Percentiles rank a stretch among this genome's conserved stretches.
phyloP scores from a whole-genome alignment of 2,797 vertebrate genomes.

The Cottoperca gobio region DNA sequence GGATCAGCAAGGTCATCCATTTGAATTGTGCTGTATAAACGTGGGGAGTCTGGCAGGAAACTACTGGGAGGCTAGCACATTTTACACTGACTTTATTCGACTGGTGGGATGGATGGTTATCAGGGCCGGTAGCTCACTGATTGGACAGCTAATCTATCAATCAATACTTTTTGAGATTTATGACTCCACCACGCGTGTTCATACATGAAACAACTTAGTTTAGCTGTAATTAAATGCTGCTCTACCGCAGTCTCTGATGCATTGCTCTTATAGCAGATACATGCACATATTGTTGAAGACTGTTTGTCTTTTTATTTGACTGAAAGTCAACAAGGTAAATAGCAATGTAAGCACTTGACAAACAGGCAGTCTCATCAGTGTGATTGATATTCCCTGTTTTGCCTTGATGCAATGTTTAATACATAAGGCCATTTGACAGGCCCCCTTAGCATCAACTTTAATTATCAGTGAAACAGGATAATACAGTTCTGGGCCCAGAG shows the following conservation, averaged over 20 bases:
- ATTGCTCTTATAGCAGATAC: slow-evolving; percentile 25
- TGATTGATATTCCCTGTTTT: slow-evolving; percentile 63
- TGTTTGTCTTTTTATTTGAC: slow-evolving; percentile 61
- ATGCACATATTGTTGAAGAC: slow-evolving; percentile 23
- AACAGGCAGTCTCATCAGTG: slow-evolving; percentile 56
- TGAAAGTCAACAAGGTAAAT: slow-evolving; percentile 69
- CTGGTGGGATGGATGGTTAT: slow-evolving; percentile 30
- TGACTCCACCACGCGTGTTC: slow-evolving; percentile 29
- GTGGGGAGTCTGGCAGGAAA: slow-evolving; percentile 33
- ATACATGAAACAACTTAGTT: slow-evolving; percentile 38
- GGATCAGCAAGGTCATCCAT: slow-evolving; percentile 69
- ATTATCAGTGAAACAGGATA: slow-evolving; percentile 64
- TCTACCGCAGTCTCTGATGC: slow-evolving; percentile 28
- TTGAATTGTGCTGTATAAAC: slow-evolving; percentile 42
- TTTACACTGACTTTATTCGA: slow-evolving; percentile 2
- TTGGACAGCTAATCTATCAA: slow-evolving; percentile 48
- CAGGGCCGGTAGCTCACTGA: slow-evolving; percentile 18
- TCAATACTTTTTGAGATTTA: slow-evolving; percentile 43
- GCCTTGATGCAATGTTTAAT: slow-evolving; percentile 59
- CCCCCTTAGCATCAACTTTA: slow-evolving; percentile 58
- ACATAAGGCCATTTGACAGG: slow-evolving; percentile 57
- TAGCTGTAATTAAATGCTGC: slow-evolving; percentile 45
- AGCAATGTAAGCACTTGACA: slow-evolving; percentile 59
- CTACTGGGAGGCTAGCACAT: slow-evolving; percentile 12
- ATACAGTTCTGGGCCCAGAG: slow-evolving; percentile 40